Percentiles rank a stretch among this genome's conserved stretches.
These are phyloP conservation scores for Acholoe squamosa DNA, from an alignment of 2,888 invertebrate genomes.

Conservation along the genomic window DNA sequence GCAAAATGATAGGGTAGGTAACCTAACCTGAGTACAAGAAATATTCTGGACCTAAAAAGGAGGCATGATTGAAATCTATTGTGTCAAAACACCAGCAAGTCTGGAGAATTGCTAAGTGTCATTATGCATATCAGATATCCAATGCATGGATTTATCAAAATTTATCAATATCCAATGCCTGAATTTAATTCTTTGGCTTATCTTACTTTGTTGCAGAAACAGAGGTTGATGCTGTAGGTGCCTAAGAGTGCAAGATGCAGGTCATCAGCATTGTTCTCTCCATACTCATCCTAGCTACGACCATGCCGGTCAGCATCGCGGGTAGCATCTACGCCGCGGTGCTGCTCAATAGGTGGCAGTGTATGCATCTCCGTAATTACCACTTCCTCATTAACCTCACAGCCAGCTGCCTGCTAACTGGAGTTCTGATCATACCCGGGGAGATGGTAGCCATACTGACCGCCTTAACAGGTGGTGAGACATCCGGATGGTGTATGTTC, in stretches of 20 bases:
- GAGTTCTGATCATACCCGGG: neutral
- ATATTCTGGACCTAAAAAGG: too few relatives aligned
- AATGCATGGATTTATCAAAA: too few relatives aligned
- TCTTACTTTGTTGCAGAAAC: too few relatives aligned
- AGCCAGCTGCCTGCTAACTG: slow-evolving; percentile 2
- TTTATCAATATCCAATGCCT: too few relatives aligned
- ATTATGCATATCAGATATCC: too few relatives aligned
- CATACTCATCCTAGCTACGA: neutral
- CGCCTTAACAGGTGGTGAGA: neutral
- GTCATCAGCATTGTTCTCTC: neutral
- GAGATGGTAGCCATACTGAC: neutral
- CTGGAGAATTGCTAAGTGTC: too few relatives aligned
- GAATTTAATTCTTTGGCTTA: too few relatives aligned
- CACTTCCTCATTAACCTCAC: slow-evolving; percentile 36
- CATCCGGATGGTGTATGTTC: neutral
- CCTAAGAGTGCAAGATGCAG: neutral
- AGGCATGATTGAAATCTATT: too few relatives aligned
- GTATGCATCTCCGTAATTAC: neutral
- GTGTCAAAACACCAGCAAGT: too few relatives aligned
- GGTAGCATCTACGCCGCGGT: neutral
- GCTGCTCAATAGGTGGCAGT: neutral
- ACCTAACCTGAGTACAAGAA: too few relatives aligned
- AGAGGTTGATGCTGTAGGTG: neutral
- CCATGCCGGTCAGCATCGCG: neutral
- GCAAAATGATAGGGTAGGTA: too few relatives aligned